A percentile compares a stretch with the other conserved stretches of the same genome.
phyloP scores from a whole-genome alignment of 2,113 vertebrate species.

The Cranoglanis bouderius region DNA sequence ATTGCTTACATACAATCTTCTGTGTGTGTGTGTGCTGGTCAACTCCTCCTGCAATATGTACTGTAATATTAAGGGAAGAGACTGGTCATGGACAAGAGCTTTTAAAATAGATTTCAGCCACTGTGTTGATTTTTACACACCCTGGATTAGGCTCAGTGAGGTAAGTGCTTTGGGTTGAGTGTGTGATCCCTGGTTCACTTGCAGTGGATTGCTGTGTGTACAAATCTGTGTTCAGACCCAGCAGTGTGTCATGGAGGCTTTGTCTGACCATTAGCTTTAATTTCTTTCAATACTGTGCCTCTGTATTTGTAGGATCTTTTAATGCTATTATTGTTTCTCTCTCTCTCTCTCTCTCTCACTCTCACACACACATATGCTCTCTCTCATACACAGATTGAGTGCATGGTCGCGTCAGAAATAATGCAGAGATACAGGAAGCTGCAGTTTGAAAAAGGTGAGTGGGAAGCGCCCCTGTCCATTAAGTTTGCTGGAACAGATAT shows the following conservation, averaged over 20 bases:
- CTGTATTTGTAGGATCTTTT: not conserved
- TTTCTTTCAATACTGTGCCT: not conserved
- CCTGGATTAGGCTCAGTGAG: not conserved
- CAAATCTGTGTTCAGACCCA: not conserved
- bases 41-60: not conserved
- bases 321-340: not conserved
- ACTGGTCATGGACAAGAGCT: not conserved
- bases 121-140: constrained; percentile 3
- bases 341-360: constrained; percentile 13
- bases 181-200: not conserved
- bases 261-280: not conserved
- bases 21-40: not conserved
- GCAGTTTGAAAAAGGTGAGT: constrained; percentile 95
- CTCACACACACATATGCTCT: not conserved
- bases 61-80: not conserved
- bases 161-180: not conserved
- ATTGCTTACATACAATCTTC: not conserved
- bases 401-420: constrained; percentile 92
- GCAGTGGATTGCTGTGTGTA: not conserved
- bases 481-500: not conserved
- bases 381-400: constrained; percentile 83
- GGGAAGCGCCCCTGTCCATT: constrained; percentile 24
- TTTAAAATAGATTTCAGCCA: not conserved
- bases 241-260: not conserved
- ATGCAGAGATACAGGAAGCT: constrained; percentile 97